Evolutionary conservation across 2,888 invertebrate genomes (phyloP).

Genomic region (Callimorpha dominula): DNA sequence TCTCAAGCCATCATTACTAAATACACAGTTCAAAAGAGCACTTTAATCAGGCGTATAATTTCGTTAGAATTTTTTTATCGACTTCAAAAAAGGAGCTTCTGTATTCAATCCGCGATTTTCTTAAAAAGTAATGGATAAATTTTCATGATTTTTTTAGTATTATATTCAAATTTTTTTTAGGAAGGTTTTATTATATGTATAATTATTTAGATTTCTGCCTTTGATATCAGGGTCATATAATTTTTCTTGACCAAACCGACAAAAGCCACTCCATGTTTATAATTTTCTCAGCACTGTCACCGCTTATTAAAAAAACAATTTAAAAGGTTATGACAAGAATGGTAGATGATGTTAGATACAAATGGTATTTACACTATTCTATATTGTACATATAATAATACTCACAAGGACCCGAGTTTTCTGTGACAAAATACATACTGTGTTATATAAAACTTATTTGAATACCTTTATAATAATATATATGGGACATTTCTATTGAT

Average conservation of each 20-base stretch:
- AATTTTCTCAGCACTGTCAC: not conserved
- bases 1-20: too few relatives aligned
- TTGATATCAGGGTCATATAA: not conserved
- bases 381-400: constrained; percentile 63
- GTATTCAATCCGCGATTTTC: too few relatives aligned
- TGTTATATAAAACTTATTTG: constrained; percentile 54
- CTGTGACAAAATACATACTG: constrained; percentile 79
- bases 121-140: too few relatives aligned
- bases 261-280: not conserved
- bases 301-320: not conserved
- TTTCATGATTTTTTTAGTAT: too few relatives aligned
- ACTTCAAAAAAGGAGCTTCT: too few relatives aligned
- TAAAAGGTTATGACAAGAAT: constrained; percentile 20
- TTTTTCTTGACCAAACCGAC: not conserved
- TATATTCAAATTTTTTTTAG: too few relatives aligned
- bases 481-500: not conserved
- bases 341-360: constrained; percentile 56
- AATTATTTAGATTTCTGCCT: too few relatives aligned
- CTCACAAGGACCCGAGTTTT: constrained; percentile 85
- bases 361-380: constrained; percentile 41
- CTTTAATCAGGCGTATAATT: too few relatives aligned
- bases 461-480: constrained; percentile 1
- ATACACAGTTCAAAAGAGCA: too few relatives aligned
- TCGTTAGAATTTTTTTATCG: too few relatives aligned
- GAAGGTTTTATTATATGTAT: too few relatives aligned